Conservation (phyloP, 2,113 vertebrate genomes). For the Megaptera novaeangliae region DNA sequence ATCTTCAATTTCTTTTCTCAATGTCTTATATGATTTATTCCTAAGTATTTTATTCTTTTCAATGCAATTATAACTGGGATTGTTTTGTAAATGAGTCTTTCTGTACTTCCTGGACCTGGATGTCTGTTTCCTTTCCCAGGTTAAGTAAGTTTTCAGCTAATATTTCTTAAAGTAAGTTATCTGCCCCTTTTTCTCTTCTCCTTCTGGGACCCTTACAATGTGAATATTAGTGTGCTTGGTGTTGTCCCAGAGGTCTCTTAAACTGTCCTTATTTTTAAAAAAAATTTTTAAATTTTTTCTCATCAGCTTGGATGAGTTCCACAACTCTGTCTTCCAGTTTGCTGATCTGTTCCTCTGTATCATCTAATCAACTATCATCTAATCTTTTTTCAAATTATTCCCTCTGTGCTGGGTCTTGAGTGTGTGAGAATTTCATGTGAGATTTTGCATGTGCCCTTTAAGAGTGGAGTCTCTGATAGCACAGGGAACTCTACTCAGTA, state of each 20-base stretch:
- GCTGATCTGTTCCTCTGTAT: neutral
- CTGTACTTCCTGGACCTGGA: neutral
- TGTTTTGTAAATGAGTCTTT: neutral
- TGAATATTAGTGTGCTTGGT: neutral
- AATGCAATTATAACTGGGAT: neutral
- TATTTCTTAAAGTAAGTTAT: neutral
- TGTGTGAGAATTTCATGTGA: neutral
- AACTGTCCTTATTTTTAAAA: neutral
- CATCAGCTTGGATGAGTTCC: neutral
- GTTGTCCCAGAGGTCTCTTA: neutral
- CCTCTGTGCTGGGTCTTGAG: neutral
- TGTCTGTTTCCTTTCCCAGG: neutral
- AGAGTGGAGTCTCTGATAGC: neutral
- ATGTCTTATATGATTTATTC: neutral
- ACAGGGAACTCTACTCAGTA: no score
- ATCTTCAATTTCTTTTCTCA: neutral
- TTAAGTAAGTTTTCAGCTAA: neutral
- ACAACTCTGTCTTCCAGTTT: neutral
- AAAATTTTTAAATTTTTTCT: neutral
- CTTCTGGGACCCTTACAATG: neutral
- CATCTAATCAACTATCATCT: neutral
- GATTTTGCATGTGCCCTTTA: neutral
- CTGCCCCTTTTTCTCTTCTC: neutral
- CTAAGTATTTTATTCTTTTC: neutral
- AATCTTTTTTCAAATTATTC: neutral